phyloP scores from a whole-genome alignment of 2,888 invertebrate species.

The Spilarctia lutea region DNA sequence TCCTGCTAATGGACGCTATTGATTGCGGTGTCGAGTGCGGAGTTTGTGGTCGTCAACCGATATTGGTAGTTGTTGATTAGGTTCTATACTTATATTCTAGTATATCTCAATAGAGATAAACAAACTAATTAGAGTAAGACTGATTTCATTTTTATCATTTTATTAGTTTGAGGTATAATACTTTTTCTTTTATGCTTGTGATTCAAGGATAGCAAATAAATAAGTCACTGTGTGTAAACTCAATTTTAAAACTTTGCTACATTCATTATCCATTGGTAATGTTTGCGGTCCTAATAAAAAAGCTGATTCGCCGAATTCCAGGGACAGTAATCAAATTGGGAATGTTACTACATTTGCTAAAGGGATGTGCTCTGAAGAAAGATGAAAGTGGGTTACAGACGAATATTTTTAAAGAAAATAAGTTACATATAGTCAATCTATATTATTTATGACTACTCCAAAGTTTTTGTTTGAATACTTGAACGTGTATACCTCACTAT shows the following conservation, averaged over 20 bases:
- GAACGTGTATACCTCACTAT: no score
- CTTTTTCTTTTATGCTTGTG: not conserved
- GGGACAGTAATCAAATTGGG: not conserved
- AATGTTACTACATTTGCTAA: not conserved
- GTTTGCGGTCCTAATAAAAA: slow-evolving; percentile 1
- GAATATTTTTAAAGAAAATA: not conserved
- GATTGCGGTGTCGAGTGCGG: slow-evolving; percentile 43
- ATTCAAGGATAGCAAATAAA: not conserved
- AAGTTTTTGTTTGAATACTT: not conserved
- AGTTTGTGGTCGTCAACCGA: slow-evolving; percentile 39
- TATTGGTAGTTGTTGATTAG: not conserved
- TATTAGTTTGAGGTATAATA: no score
- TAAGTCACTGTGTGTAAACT: not conserved
- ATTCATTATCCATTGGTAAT: not conserved
- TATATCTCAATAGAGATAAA: not conserved
- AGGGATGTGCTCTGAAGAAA: not conserved
- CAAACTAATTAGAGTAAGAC: not conserved
- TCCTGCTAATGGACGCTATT: slow-evolving; percentile 43
- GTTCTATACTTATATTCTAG: not conserved
- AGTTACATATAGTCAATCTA: not conserved
- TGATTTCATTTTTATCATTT: no score
- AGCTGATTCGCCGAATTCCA: not conserved
- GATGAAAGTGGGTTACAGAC: not conserved
- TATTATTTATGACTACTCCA: not conserved
- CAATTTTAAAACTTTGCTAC: not conserved